phyloP scores from a whole-genome alignment of 2,113 vertebrate genomes.

The Mormyrus iriodes region DNA sequence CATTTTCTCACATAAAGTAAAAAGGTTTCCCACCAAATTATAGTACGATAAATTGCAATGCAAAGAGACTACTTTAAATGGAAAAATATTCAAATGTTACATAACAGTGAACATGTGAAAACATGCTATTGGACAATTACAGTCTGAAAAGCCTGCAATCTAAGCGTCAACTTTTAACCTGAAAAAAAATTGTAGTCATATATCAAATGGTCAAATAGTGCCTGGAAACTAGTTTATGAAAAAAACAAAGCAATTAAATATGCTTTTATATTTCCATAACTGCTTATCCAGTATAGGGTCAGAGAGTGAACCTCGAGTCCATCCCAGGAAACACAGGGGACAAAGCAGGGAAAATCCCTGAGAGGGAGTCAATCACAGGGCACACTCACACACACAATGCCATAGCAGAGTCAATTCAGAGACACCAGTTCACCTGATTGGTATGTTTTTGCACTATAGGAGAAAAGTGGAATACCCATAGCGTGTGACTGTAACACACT shows the following conservation, averaged over 20 bases:
- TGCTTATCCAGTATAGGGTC: background rate
- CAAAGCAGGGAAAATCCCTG: background rate
- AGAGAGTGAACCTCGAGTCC: background rate
- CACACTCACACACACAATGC: background rate
- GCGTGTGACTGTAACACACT: background rate
- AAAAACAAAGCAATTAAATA: background rate
- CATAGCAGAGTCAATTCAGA: background rate
- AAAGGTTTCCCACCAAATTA: background rate
- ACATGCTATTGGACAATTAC: background rate
- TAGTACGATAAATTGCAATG: background rate
- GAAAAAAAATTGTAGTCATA: background rate
- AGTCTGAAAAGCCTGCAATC: conserved; percentile 1
- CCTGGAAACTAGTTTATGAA: background rate
- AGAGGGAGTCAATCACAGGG: background rate
- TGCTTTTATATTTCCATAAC: background rate
- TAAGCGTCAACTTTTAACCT: conserved; percentile 1
- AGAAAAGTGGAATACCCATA: background rate
- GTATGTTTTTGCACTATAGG: background rate
- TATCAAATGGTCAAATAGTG: background rate
- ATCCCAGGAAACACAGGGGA: background rate
- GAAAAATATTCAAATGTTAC: conserved; percentile 16
- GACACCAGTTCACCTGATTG: background rate
- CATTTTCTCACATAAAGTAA: background rate
- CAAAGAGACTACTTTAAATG: conserved; percentile 11
- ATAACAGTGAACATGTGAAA: background rate